Base-by-base conservation (phyloP, 1,140 invertebrate genomes). In the Oncopodura yosiiana region DNA sequence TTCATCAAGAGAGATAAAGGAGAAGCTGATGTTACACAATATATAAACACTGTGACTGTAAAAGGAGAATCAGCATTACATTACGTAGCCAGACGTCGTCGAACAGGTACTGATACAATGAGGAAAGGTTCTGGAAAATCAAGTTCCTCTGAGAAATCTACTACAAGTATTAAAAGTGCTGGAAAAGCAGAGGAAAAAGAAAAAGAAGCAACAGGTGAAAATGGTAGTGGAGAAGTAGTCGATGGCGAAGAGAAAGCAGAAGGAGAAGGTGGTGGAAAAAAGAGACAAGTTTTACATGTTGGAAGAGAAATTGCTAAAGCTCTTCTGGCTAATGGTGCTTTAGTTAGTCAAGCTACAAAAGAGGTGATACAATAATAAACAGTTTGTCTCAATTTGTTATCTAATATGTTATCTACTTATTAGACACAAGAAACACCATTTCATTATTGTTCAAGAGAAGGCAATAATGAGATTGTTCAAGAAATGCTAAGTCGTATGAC, bases 31-130 rank as follows among this genome's bases (percentile, higher is more conserved):
- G 81, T 83, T 3, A 81, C 78, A 2, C 68, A 75, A 11, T 89
- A 89, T 64, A 81, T 91, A 8, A 89, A 92, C 64, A 78, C 81
- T 56, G 72, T 85, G 8, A 90, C 86, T 39, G 82, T 93, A 71
- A 87, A 93, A 56, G 94, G 94, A 8, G 92, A 94, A 57, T 94
- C 85, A 48, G 84, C 90, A 0, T 73, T 99, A 8, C 95, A 99
- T 73, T 95, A 84, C 64, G 82, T 84, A 4, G 86, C 83, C 49
- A 80, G 84, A 68, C 83, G n/a, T n/a, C n/a, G n/a, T n/a, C n/a
- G n/a, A n/a, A n/a, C n/a, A n/a, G n/a, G n/a, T n/a, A n/a, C n/a
- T n/a, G n/a, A n/a, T n/a, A n/a, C n/a, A n/a, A n/a, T n/a, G n/a
- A n/a, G n/a, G n/a, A n/a, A n/a, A n/a, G n/a, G n/a, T n/a, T n/a